phyloP scores from a whole-genome alignment of 2,113 vertebrate genomes.

The Alouatta palliata region DNA sequence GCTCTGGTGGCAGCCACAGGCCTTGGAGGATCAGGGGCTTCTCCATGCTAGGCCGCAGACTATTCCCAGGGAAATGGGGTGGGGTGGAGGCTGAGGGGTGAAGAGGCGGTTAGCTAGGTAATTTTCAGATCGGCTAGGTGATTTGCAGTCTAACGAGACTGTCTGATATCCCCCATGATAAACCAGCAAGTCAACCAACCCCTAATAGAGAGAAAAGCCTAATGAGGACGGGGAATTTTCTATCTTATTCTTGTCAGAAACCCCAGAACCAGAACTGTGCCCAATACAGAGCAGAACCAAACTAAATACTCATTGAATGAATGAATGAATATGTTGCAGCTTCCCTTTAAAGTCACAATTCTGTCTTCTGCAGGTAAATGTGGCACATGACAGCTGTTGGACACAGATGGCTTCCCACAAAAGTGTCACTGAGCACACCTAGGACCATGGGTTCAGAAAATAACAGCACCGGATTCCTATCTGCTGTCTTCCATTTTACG shows the following conservation, averaged over 20 bases:
- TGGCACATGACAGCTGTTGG: not conserved
- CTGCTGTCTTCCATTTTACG: not conserved
- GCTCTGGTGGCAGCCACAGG: not conserved
- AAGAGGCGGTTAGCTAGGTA: too few relatives aligned
- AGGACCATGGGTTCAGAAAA: not conserved
- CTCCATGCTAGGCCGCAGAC: not conserved
- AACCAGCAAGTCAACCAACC: not conserved
- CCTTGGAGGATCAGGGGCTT: not conserved
- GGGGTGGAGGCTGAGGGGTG: not conserved
- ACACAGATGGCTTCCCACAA: not conserved
- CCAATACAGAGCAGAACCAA: not conserved
- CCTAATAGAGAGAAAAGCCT: not conserved
- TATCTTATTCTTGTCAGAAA: not conserved
- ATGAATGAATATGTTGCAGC: not conserved
- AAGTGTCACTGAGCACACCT: not conserved
- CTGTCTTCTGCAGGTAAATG: not conserved
- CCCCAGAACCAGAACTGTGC: not conserved
- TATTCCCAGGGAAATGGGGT: not conserved
- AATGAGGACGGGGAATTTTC: not conserved
- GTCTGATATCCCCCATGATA: not conserved
- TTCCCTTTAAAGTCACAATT: not conserved
- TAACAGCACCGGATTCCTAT: not conserved
- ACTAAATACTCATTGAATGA: not conserved
- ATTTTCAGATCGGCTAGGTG: not conserved
- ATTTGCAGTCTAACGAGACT: not conserved